Conservation (phyloP, 2,888 invertebrate genomes). For the Eristalis pertinax region DNA sequence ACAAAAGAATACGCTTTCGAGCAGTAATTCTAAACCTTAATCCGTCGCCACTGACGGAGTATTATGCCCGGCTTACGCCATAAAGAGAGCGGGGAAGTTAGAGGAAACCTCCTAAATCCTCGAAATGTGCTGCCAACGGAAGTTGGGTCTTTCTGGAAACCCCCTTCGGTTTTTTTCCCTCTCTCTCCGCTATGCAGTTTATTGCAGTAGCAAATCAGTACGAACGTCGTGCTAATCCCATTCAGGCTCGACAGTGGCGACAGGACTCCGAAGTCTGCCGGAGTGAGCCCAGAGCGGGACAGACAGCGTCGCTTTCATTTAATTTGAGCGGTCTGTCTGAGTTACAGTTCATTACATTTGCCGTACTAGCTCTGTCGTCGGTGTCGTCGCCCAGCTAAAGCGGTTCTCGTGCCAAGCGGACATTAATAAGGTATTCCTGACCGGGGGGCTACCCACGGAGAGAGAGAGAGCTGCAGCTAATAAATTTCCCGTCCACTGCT, state of each 20-base stretch:
- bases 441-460: constrained; percentile 14
- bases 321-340: constrained; percentile 36
- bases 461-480: constrained; percentile 3
- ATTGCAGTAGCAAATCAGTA: constrained; percentile 59
- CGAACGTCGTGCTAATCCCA: constrained; percentile 61
- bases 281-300: no score
- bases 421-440: constrained; percentile 57
- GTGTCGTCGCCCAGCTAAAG: constrained; percentile 25
- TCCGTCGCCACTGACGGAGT: constrained; percentile 52
- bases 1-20: constrained; percentile 24
- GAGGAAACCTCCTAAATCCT: not conserved
- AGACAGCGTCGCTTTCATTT: constrained; percentile 42
- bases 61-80: constrained; percentile 60
- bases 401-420: constrained; percentile 59
- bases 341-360: constrained; percentile 26
- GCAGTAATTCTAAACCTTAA: constrained; percentile 51
- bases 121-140: not conserved
- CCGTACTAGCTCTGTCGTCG: not conserved
- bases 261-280: no score
- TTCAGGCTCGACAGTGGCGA: not conserved
- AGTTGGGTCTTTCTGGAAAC: not conserved
- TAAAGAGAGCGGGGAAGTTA: constrained; percentile 20
- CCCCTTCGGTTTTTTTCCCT: not conserved
- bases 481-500: constrained; percentile 34
- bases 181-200: constrained; percentile 31